phyloP scores from a whole-genome alignment of 2,113 vertebrate genomes.

The Tor tambroides region DNA sequence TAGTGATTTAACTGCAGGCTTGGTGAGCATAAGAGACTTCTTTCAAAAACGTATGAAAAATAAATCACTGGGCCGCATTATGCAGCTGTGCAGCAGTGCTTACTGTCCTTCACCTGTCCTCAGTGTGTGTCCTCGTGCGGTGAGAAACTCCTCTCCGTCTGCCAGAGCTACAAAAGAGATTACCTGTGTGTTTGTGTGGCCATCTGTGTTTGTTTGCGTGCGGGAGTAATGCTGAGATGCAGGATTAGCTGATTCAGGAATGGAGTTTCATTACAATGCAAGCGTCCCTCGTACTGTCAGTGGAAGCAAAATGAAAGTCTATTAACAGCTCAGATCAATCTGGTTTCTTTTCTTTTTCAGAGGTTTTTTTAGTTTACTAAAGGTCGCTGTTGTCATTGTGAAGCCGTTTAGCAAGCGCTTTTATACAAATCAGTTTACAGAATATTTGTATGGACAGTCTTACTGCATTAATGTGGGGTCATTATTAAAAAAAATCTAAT shows the following conservation, averaged over 20 bases:
- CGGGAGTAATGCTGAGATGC: not conserved
- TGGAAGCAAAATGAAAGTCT: not conserved
- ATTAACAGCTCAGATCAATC: not conserved
- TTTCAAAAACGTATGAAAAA: not conserved
- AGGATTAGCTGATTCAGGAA: conserved; percentile 6
- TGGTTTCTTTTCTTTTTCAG: not conserved
- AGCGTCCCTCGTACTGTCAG: not conserved
- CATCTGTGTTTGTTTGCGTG: conserved; percentile 6
- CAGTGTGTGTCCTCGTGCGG: not conserved
- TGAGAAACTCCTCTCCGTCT: not conserved
- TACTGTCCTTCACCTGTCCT: not conserved
- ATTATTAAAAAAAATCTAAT: too few species aligned
- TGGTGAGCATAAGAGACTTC: not conserved
- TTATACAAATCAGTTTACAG: not conserved
- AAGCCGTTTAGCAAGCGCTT: not conserved
- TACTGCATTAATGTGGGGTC: too few species aligned
- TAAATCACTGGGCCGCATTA: not conserved
- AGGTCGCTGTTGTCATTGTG: not conserved
- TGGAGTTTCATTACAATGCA: not conserved
- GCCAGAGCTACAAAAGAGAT: not conserved
- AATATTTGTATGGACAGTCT: not conserved
- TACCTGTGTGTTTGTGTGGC: not conserved
- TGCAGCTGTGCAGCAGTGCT: not conserved
- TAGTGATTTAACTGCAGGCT: not conserved
- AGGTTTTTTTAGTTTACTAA: not conserved